Conservation (phyloP, 64 coral and sea anemone genomes). For the Porites australiensis region DNA sequence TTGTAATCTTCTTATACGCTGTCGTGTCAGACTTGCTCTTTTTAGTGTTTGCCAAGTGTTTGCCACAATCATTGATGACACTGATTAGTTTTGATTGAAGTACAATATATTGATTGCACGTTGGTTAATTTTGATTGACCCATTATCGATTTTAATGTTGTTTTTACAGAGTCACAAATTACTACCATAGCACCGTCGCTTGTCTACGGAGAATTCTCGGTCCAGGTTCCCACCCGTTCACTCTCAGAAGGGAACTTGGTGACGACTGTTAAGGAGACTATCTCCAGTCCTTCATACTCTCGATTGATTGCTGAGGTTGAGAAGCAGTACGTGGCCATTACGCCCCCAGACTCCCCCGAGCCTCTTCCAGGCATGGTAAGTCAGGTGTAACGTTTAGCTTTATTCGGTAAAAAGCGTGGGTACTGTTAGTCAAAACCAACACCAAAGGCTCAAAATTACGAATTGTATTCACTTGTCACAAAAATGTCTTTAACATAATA, state of each 20-base stretch:
- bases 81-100: no score
- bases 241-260: conserved; percentile 43
- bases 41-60: no score
- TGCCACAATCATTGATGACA: no score
- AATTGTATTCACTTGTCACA: no score
- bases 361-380: conserved; percentile 70
- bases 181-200: background rate
- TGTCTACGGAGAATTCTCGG: conserved; percentile 8
- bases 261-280: conserved; percentile 80
- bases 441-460: no score
- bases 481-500: no score
- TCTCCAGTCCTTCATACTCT: conserved; percentile 70
- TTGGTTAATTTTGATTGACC: no score
- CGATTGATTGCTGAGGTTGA: conserved; percentile 90
- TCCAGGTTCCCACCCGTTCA: conserved; percentile 2
- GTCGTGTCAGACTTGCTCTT: no score
- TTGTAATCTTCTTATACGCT: no score
- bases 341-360: conserved; percentile 86
- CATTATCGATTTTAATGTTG: background rate
- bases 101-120: no score
- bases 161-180: background rate
- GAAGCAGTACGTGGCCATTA: conserved; percentile 94
- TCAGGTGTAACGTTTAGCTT: conserved; percentile 5
- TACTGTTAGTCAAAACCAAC: no score
- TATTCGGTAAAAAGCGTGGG: no score